Percentiles rank a stretch among this genome's conserved stretches.
These are phyloP conservation scores for Gryon sp. DNA, from an alignment of 1,140 invertebrate genomes.

Conservation along the genomic window DNA sequence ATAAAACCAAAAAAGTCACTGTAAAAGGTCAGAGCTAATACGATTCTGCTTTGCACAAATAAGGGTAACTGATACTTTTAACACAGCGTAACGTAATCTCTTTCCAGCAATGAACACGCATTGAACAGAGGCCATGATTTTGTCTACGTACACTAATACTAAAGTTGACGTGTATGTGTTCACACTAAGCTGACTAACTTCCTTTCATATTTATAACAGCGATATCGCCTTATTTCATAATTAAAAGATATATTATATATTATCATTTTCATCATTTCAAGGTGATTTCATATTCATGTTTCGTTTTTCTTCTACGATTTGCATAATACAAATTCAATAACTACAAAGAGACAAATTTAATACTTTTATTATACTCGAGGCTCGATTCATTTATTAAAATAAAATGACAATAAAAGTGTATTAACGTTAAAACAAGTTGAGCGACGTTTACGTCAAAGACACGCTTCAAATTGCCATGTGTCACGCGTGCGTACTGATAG, in stretches of 20 bases:
- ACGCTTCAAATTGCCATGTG: conserved; percentile 51
- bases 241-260: background rate
- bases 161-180: conserved; percentile 17
- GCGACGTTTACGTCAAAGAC: conserved; percentile 15
- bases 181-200: conserved; percentile 16
- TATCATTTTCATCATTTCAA: too few species aligned
- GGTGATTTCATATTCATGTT: too few species aligned
- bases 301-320: too few species aligned
- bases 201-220: conserved; percentile 35
- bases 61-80: conserved; percentile 32
- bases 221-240: background rate
- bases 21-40: conserved; percentile 26
- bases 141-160: conserved; percentile 10
- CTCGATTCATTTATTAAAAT: too few species aligned
- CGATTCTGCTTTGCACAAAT: conserved; percentile 24
- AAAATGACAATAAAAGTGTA: too few species aligned
- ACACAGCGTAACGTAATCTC: conserved; percentile 35
- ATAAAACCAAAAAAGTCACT: background rate
- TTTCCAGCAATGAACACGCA: conserved; percentile 31
- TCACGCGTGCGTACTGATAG: conserved; percentile 47
- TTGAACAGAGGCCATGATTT: conserved; percentile 30
- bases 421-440: conserved; percentile 31
- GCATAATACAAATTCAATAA: too few species aligned
- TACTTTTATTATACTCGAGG: too few species aligned
- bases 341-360: too few species aligned